phyloP scores from a whole-genome alignment of 2,888 invertebrate species.

The Anodontia alba region DNA sequence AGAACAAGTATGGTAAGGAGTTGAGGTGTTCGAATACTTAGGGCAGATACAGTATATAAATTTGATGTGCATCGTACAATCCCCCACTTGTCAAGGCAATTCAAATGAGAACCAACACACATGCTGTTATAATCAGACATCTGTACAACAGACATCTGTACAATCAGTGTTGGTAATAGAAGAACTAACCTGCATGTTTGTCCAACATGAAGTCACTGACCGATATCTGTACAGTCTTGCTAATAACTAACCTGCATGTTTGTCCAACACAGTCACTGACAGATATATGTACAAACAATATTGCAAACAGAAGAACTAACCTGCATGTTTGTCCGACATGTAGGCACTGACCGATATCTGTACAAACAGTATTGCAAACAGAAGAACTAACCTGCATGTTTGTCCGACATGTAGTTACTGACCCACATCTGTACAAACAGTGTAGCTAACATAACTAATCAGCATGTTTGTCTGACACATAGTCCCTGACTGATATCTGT shows the following conservation, averaged over 20 bases:
- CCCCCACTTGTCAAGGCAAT: no score
- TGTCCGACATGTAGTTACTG: conserved; percentile 97
- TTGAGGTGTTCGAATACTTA: no score
- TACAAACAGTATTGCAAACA: conserved; percentile 93
- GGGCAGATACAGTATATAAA: no score
- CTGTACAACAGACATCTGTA: conserved; percentile 96
- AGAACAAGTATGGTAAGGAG: no score
- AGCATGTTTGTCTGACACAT: conserved; percentile 96
- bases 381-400: conserved; percentile 88
- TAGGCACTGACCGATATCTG: conserved; percentile 97
- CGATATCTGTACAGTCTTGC: conserved; percentile 93
- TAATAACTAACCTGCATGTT: no score
- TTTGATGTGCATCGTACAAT: no score
- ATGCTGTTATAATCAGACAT: no score
- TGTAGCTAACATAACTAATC: conserved; percentile 89
- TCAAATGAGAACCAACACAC: no score
- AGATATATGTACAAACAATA: no score
- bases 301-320: no score
- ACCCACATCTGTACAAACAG: conserved; percentile 95
- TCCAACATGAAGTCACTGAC: conserved; percentile 98
- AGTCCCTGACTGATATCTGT: conserved; percentile 96
- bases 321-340: conserved; percentile 95
- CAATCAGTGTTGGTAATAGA: no score
- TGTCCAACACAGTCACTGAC: no score
- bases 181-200: conserved; percentile 89